phyloP scores from a whole-genome alignment of 1,140 invertebrate genomes.

The Laupala kohalensis region DNA sequence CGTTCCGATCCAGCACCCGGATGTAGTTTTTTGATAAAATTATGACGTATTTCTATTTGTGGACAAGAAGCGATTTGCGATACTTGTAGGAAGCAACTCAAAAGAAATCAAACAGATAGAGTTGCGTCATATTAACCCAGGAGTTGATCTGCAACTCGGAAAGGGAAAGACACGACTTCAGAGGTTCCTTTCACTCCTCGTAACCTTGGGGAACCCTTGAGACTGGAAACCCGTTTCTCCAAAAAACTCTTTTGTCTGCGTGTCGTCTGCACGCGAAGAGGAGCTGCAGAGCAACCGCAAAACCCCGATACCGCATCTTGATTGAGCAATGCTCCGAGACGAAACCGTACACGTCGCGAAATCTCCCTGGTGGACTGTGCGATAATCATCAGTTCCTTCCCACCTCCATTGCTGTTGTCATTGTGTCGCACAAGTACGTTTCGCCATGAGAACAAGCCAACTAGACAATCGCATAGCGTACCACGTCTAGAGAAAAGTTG shows the following conservation, averaged over 20 bases:
- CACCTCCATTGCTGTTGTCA: not conserved
- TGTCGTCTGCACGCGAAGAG: no score
- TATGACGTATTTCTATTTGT: no score
- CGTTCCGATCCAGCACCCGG: no score
- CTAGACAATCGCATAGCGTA: not conserved
- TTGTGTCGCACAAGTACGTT: not conserved
- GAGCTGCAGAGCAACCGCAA: no score
- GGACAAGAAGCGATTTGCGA: no score
- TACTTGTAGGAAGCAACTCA: not conserved
- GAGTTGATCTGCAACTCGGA: not conserved
- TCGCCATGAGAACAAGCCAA: not conserved
- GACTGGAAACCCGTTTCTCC: not conserved
- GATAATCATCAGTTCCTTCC: not conserved
- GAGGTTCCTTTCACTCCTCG: not conserved
- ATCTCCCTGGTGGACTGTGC: not conserved
- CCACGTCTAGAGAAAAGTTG: not conserved
- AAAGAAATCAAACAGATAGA: not conserved
- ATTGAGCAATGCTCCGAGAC: no score
- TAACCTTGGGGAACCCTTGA: not conserved
- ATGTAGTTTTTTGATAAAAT: no score
- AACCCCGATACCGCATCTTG: no score
- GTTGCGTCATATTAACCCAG: not conserved
- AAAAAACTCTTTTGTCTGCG: not conserved
- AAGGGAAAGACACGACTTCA: not conserved
- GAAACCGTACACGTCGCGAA: no score